Conservation (phyloP, 1,140 invertebrate genomes). For the Drosophila kepulauana region DNA sequence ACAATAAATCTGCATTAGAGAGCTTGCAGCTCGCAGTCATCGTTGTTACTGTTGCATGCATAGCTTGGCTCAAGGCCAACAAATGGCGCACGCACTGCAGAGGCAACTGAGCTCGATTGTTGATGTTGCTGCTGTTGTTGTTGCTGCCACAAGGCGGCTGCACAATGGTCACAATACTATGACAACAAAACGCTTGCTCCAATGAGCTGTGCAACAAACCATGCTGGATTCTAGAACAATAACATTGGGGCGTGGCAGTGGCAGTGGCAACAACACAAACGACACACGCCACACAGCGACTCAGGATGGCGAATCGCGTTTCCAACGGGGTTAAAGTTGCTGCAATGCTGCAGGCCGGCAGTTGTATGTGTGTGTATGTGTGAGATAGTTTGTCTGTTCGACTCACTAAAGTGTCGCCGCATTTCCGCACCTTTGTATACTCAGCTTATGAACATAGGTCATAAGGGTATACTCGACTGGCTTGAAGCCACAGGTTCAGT, state of each 20-base stretch:
- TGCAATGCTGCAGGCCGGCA: constrained; percentile 50
- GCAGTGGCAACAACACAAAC: constrained; percentile 4
- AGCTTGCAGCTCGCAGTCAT: constrained; percentile 16
- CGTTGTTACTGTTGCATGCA: constrained; percentile 24
- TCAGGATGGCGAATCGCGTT: constrained; percentile 29
- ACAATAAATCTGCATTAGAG: constrained; percentile 84
- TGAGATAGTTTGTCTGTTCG: neutral
- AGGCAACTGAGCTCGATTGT: constrained; percentile 22
- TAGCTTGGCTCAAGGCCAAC: constrained; percentile 57
- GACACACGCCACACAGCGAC: neutral
- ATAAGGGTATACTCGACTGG: no score
- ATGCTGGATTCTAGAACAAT: constrained; percentile 33
- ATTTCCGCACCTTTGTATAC: constrained; percentile 40
- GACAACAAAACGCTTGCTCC: constrained; percentile 31
- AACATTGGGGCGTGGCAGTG: constrained; percentile 45
- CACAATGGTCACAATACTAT: constrained; percentile 38
- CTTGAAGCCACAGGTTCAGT: no score
- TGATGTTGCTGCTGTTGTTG: neutral
- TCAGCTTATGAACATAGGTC: no score
- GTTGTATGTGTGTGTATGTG: neutral
- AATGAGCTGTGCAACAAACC: constrained; percentile 37
- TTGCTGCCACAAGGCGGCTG: constrained; percentile 6
- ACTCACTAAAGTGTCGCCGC: constrained; percentile 45
- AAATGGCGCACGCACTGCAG: constrained; percentile 54
- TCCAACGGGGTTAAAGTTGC: constrained; percentile 54